Conservation (phyloP, 2,797 vertebrate species). For the Sebastes goodei region DNA sequence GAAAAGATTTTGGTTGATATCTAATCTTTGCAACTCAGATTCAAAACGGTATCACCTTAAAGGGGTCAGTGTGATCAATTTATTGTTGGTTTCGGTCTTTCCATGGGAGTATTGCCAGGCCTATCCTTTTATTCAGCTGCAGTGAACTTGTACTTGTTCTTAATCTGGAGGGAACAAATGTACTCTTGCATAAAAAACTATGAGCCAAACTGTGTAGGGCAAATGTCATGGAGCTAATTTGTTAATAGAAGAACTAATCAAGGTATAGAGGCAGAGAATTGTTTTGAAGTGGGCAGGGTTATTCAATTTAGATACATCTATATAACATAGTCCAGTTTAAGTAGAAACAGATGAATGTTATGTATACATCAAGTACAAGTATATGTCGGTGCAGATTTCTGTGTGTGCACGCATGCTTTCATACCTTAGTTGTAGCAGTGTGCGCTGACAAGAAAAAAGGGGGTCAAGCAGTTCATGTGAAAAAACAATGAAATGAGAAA, state of each 20-base stretch:
- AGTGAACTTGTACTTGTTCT: not conserved
- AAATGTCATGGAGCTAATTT: constrained; percentile 23
- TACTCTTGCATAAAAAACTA: not conserved
- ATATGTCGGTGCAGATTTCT: constrained; percentile 2
- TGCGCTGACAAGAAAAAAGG: not conserved
- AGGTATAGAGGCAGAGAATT: not conserved
- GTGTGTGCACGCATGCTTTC: not conserved
- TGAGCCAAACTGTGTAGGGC: not conserved
- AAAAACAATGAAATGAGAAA: constrained; percentile 40
- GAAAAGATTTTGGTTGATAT: not conserved
- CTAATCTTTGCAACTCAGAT: not conserved
- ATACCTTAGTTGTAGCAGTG: not conserved
- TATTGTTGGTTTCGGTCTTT: not conserved
- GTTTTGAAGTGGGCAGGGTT: constrained; percentile 17
- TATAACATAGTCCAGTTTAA: constrained; percentile 18
- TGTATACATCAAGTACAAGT: not conserved
- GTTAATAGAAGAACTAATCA: constrained; percentile 29
- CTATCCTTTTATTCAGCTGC: not conserved
- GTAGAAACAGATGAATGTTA: constrained; percentile 54
- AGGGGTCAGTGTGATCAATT: not conserved
- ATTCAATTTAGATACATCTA: constrained; percentile 17
- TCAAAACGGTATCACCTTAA: not conserved
- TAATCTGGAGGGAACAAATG: not conserved
- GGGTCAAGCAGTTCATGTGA: constrained; percentile 48
- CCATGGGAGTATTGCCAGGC: not conserved